Base-by-base conservation (phyloP, 1,140 invertebrate species). In the Caenorhabditis inopinata region DNA sequence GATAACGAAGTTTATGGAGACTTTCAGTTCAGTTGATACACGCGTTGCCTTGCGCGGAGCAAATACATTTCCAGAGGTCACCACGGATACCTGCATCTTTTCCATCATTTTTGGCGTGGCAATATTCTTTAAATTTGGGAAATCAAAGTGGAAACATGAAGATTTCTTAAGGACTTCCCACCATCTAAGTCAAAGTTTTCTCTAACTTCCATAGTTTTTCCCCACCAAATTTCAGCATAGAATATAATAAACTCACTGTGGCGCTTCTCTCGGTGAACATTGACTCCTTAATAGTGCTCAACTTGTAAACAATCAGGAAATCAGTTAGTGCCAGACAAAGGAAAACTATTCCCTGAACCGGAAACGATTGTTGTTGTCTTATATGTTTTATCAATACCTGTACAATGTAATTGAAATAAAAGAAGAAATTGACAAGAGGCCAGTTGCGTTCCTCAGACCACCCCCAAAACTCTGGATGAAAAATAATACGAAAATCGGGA, bases 1-100 rank as follows among this genome's bases (percentile, higher is more conserved):
- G 32, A 68, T 68, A n/a, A 68, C 38, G 32, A 68, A 68, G 58
- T 68, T 68, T n/a, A 68, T 68, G n/a, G 58, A 68, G 12, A 68
- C 58, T 68, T 68, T 68, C 32, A 68, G 32, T 68, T 68, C 58
- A 18, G 58, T 68, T 38, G 58, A 68, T 9, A 68, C 58, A 2
- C 32, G n/a, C 4, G 29, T 38, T 21, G 58, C 23, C 9, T 25
- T 23, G 9, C 58, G 32, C 9, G 58, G 58, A 5, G 58, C 58
- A 29, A 68, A 21, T 21, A 11, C 14, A 21, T 38, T 68, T 38
- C 58, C 58, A 12, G 32, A 38, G 32, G 35, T 68, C 58, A 68
- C 58, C 58, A 68, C 58, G 32, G 58, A 68, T 18, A 68, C 58
- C 58, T 68, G 58, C 58, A 68, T 68, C 32, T 42, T 68, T 68